Evolutionary conservation across 2,888 invertebrate genomes (phyloP), one percentile per base, ranked within the genome.

Genomic region (Rambutsinella grinnellia): DNA sequence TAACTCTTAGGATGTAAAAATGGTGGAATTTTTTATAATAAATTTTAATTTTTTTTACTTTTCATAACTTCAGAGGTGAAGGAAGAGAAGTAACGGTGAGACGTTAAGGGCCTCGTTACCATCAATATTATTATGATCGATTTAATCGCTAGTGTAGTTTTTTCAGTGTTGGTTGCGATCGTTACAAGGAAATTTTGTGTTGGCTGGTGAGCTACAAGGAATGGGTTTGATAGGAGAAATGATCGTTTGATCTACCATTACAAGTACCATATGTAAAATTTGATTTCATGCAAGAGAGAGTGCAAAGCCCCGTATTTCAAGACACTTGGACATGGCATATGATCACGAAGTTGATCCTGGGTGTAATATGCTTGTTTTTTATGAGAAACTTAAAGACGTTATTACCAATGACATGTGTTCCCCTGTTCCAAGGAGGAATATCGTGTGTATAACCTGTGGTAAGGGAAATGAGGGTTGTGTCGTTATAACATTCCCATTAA

Each of bases 381-480:
- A 76, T 76, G 76, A 69, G 76, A 63, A 63, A 69, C 60, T 69
- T 62, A 56, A 76, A 76, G 68, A 69, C 68, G 68, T 76, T 76
- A 75, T 75, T 75, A 54, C 62, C 68, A 75, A 57, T 75, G 75
- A 68, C 68, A 75, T 75, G 75, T 75, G 68, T 75, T 75, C 44
- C 53, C 46, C 2, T 15, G 36, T 36, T 5, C 13, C 13, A 8
- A 8, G 5, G 5, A 36, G 36, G 6, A 36, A 8, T 8, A 13
- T 36, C 5, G 36, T 8, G 6, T 36, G 36, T 13, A 36, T 54
- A 54, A 54, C 54, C 54, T 54, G 54, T 54, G 54, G 54, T 54
- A 54, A 21, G 19, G 5, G 5, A 36, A 8, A 36, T 36, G 36
- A 36, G 36, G 36, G 36, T 13, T 36, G 13, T 36, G 13, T 36